A percentile compares a stretch with the other conserved stretches of the same genome.
phyloP scores from a whole-genome alignment of 2,113 vertebrate genomes.

The Tachysurus vachellii region DNA sequence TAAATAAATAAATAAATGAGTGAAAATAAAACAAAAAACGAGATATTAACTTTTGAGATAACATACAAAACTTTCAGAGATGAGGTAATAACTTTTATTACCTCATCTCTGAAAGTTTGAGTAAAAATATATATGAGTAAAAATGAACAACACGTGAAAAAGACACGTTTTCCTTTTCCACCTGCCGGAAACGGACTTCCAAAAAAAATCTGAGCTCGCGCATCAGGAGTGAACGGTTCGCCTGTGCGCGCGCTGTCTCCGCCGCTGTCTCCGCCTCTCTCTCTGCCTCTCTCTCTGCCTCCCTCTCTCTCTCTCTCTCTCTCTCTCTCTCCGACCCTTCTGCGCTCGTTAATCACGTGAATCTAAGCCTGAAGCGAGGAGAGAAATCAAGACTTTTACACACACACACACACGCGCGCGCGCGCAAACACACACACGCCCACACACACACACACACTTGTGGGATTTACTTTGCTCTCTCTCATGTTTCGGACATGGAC shows the following conservation, averaged over 20 bases:
- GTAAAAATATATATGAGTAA: too few species aligned
- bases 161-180: background rate
- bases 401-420: too few species aligned
- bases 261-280: too few species aligned
- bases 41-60: background rate
- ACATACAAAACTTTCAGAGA: too few species aligned
- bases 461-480: background rate
- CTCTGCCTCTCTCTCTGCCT: too few species aligned
- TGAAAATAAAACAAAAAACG: background rate
- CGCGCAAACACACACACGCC: background rate
- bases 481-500: constrained; percentile 62
- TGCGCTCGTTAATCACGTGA: background rate
- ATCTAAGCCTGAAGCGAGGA: background rate
- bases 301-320: too few species aligned
- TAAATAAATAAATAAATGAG: too few species aligned
- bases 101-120: too few species aligned
- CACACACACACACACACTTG: background rate
- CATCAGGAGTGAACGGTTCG: background rate
- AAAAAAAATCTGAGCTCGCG: background rate
- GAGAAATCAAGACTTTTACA: too few species aligned
- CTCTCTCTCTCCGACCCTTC: background rate
- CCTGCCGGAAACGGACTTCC: background rate
- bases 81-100: background rate
- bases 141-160: too few species aligned
- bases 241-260: background rate